Evolutionary conservation across 2,797 vertebrate genomes (phyloP).

Genomic region (Notamacropus eugenii): DNA sequence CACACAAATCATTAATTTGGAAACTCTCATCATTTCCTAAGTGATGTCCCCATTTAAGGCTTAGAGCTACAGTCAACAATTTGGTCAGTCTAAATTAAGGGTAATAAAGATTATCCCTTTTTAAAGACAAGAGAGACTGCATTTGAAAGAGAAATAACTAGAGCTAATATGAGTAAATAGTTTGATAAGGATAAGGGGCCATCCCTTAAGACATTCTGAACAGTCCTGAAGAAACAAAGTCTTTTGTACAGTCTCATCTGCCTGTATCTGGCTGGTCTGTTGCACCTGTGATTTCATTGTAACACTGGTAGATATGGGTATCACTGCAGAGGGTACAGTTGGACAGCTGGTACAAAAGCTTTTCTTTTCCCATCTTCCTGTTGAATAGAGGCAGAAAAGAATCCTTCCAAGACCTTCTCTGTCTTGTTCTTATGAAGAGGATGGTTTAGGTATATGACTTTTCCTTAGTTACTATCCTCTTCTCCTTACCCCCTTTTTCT

Average conservation of each 20-base stretch:
- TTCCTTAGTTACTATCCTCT: not conserved
- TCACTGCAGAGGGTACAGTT: not conserved
- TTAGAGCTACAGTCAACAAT: not conserved
- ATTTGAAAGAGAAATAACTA: slow-evolving; percentile 22
- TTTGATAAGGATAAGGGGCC: not conserved
- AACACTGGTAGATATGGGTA: not conserved
- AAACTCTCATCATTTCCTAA: slow-evolving; percentile 27
- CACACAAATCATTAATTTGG: slow-evolving; percentile 37
- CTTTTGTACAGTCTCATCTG: not conserved
- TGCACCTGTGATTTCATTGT: not conserved
- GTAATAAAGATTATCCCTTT: not conserved
- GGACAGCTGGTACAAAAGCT: not conserved
- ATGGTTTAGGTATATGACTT: not conserved
- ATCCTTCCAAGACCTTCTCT: not conserved
- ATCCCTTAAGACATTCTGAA: not conserved
- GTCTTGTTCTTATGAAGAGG: not conserved
- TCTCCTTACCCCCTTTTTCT: not conserved
- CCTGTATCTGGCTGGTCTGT: not conserved
- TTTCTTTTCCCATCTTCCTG: not conserved
- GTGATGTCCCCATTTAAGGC: not conserved
- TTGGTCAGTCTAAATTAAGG: not conserved
- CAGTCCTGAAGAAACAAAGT: not conserved
- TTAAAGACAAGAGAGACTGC: not conserved
- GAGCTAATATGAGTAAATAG: slow-evolving; percentile 39
- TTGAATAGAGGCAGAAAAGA: not conserved